These are phyloP conservation scores for Rana temporaria DNA, from an alignment of 2,113 vertebrate genomes.

Conservation along the genomic window DNA sequence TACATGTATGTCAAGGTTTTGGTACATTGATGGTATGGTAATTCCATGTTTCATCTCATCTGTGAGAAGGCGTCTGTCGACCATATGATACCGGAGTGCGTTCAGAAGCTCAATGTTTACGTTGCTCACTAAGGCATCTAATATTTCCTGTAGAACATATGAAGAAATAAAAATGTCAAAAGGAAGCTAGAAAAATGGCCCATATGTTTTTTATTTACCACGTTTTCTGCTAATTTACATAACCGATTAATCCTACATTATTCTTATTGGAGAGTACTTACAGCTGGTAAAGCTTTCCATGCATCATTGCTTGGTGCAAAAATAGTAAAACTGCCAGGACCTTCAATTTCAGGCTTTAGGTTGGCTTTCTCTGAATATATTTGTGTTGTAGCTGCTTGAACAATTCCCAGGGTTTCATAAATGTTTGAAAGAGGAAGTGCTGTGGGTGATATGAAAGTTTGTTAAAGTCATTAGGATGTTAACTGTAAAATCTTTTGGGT, in stretches of 20 bases:
- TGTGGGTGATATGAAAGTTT: conserved; percentile 63
- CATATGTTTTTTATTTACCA: conserved; percentile 13
- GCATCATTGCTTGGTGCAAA: conserved; percentile 96
- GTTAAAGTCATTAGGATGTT: background rate
- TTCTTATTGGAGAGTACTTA: conserved; percentile 70
- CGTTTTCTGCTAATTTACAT: background rate
- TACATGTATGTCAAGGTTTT: conserved; percentile 89
- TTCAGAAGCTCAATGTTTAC: conserved; percentile 98
- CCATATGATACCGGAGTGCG: conserved; percentile 97
- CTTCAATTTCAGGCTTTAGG: conserved; percentile 88
- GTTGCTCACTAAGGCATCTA: conserved; percentile 95
- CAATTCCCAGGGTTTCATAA: conserved; percentile 88
- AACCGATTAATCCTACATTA: background rate
- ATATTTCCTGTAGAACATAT: conserved; percentile 82
- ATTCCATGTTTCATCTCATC: conserved; percentile 90
- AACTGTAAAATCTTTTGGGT: background rate
- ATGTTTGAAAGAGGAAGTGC: conserved; percentile 92
- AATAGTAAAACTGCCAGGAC: conserved; percentile 94
- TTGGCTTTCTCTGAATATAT: conserved; percentile 90
- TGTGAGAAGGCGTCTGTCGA: conserved; percentile 86
- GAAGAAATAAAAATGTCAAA: conserved; percentile 14
- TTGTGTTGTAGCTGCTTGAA: conserved; percentile 90
- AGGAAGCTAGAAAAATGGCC: background rate
- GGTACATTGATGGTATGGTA: conserved; percentile 92
- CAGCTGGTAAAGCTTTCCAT: conserved; percentile 86